A percentile compares a stretch with the other conserved stretches of the same genome.
These are phyloP conservation scores for Nyctibius grandis DNA, from an alignment of 2,797 vertebrate genomes.

Conservation along the genomic window DNA sequence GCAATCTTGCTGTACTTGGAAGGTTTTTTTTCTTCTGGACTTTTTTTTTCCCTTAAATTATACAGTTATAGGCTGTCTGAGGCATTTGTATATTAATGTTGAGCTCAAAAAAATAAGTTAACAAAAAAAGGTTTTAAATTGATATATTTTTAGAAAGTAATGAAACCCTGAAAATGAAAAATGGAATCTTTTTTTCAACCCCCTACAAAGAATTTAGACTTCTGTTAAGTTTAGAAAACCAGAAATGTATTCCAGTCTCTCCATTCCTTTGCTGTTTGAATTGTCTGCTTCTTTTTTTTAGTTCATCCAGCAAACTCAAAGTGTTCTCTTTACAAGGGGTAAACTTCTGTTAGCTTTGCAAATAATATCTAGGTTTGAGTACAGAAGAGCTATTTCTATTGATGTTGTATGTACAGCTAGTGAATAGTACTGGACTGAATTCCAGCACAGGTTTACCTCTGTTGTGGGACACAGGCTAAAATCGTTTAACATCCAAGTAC, in stretches of 20 bases:
- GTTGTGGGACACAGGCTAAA: neutral
- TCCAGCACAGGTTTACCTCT: neutral
- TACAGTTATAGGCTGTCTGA: neutral
- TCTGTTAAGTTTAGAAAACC: neutral
- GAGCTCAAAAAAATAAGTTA: neutral
- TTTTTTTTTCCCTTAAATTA: neutral
- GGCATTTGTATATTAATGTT: neutral
- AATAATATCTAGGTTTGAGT: neutral
- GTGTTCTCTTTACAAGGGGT: neutral
- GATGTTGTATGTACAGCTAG: neutral
- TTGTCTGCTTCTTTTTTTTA: neutral
- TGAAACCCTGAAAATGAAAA: neutral
- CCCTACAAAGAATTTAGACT: neutral
- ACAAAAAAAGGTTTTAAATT: neutral
- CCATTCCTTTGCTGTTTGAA: neutral
- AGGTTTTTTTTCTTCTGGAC: neutral
- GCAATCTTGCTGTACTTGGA: neutral
- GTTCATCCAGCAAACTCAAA: neutral
- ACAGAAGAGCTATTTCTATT: neutral
- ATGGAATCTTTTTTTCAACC: neutral
- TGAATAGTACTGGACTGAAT: neutral
- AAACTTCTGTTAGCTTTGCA: neutral
- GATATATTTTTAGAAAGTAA: neutral
- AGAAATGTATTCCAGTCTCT: neutral
- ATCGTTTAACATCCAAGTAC: neutral